phyloP scores from a whole-genome alignment of 1,140 invertebrate genomes.

The Oedothorax gibbosus region DNA sequence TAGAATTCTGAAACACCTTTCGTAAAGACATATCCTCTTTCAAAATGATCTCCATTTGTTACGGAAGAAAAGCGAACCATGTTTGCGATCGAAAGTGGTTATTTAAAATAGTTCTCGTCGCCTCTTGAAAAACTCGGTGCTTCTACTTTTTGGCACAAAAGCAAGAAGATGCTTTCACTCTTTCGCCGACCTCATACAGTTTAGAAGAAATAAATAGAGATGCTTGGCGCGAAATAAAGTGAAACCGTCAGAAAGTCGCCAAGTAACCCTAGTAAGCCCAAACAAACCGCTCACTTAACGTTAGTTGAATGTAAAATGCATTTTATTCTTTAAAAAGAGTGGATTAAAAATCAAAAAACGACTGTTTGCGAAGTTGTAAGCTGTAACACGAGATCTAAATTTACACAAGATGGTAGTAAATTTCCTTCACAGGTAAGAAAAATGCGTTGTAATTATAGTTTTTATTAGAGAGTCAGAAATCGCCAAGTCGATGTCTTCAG shows the following conservation, averaged over 20 bases:
- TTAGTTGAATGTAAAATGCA: not conserved
- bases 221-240: not conserved
- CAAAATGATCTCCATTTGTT: too few species aligned
- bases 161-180: not conserved
- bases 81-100: not conserved
- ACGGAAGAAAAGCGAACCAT: not conserved
- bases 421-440: too few species aligned
- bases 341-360: too few species aligned
- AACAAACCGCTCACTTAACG: not conserved
- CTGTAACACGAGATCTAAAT: too few species aligned
- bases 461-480: too few species aligned
- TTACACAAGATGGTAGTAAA: too few species aligned
- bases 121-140: not conserved
- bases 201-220: constrained; percentile 2
- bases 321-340: too few species aligned
- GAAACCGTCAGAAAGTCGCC: not conserved
- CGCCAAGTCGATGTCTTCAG: too few species aligned
- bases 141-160: constrained; percentile 7
- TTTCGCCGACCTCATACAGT: not conserved
- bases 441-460: too few species aligned
- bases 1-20: not conserved
- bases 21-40: not conserved
- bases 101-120: constrained; percentile 25
- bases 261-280: not conserved
- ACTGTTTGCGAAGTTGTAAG: too few species aligned